These are phyloP conservation scores for Drosophila ochracea DNA, from an alignment of 2,888 invertebrate species.

Conservation along the genomic window DNA sequence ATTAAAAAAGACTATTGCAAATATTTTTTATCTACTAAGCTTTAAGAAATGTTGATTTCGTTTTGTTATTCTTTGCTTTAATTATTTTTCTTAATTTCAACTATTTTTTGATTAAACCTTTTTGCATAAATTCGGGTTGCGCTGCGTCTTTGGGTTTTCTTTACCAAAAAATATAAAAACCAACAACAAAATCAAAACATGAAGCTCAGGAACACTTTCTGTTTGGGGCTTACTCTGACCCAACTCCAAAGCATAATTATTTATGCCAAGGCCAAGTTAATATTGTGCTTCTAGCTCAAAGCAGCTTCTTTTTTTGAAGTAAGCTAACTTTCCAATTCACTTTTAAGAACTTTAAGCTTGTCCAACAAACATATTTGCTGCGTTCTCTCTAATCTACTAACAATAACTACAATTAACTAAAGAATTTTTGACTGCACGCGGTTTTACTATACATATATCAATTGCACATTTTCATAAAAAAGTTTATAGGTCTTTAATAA, in stretches of 20 bases:
- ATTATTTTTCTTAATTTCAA: slow-evolving; percentile 39
- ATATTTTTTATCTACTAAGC: slow-evolving; percentile 64
- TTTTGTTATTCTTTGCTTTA: slow-evolving; percentile 53
- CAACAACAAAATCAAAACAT: slow-evolving; percentile 26
- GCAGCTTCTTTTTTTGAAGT: slow-evolving; percentile 70
- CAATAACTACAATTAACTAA: slow-evolving; percentile 55
- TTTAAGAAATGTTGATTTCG: slow-evolving; percentile 56
- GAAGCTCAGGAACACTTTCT: slow-evolving; percentile 56
- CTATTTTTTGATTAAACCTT: slow-evolving; percentile 38
- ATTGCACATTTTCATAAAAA: slow-evolving; percentile 73
- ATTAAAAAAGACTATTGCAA: slow-evolving; percentile 76
- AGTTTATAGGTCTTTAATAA: slow-evolving; percentile 65
- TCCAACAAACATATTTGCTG: slow-evolving; percentile 72
- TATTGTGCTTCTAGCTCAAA: slow-evolving; percentile 58
- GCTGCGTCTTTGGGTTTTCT: slow-evolving; percentile 69
- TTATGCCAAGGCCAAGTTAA: slow-evolving; percentile 51
- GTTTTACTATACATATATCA: slow-evolving; percentile 67
- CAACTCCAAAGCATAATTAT: slow-evolving; percentile 30
- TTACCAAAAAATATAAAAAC: slow-evolving; percentile 31
- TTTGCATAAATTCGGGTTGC: slow-evolving; percentile 68
- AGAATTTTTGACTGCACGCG: slow-evolving; percentile 75
- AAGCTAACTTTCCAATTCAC: slow-evolving; percentile 66
- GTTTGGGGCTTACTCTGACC: slow-evolving; percentile 37
- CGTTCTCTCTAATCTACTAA: slow-evolving; percentile 64
- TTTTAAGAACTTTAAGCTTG: slow-evolving; percentile 72